Percentiles rank a stretch among this genome's conserved stretches.
Conservation (phyloP, 2,113 vertebrate species). For the Python bivittatus region DNA sequence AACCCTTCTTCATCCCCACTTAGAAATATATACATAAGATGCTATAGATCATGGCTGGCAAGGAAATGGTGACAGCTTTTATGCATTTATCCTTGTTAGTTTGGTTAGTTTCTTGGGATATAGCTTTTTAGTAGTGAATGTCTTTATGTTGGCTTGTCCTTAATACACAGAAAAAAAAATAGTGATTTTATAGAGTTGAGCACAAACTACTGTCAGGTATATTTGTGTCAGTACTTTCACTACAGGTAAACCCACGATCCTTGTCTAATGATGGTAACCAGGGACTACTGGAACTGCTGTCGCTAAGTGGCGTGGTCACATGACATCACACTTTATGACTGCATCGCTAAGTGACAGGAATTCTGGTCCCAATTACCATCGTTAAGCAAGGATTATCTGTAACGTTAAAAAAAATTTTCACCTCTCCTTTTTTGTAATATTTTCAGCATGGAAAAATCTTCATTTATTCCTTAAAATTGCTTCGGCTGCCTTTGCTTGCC, state of each 20-base stretch:
- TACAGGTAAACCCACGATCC: not conserved
- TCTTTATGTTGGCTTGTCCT: constrained; percentile 33
- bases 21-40: constrained; percentile 22
- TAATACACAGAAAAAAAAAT: constrained; percentile 29
- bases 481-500: not conserved
- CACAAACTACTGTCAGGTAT: not conserved
- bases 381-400: not conserved
- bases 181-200: constrained; percentile 1
- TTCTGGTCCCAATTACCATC: not conserved
- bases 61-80: constrained; percentile 43
- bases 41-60: not conserved
- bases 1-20: not conserved
- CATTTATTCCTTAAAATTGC: not conserved
- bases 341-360: not conserved
- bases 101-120: constrained; percentile 38
- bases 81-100: constrained; percentile 29
- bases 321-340: not conserved
- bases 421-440: not conserved
- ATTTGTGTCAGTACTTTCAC: not conserved
- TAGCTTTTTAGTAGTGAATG: constrained; percentile 28
- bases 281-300: not conserved
- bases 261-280: not conserved
- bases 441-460: not conserved
- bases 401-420: not conserved
- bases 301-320: not conserved